A percentile compares a stretch with the other conserved stretches of the same genome.
Conservation (phyloP, 2,797 vertebrate species). For the Sebastes iracundus region DNA sequence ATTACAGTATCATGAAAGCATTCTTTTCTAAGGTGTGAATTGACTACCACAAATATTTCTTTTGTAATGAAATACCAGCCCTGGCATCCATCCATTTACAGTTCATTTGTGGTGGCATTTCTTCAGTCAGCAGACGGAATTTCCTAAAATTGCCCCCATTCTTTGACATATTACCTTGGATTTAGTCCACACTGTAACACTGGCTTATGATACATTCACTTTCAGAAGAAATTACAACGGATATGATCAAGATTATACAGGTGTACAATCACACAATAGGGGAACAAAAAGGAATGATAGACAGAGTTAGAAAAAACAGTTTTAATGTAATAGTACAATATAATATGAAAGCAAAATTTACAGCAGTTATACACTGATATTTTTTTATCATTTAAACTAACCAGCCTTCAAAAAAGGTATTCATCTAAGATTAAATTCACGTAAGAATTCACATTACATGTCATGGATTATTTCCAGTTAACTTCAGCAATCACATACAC, state of each 20-base stretch:
- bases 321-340: slow-evolving; percentile 74
- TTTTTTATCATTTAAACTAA: slow-evolving; percentile 50
- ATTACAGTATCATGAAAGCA: not conserved
- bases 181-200: not conserved
- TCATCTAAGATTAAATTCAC: slow-evolving; percentile 41
- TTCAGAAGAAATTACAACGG: not conserved
- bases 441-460: slow-evolving; percentile 67
- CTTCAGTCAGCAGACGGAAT: not conserved
- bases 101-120: not conserved
- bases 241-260: not conserved
- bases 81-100: not conserved
- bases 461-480: slow-evolving; percentile 46
- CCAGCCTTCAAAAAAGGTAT: slow-evolving; percentile 61
- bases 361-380: slow-evolving; percentile 69
- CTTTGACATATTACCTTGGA: not conserved
- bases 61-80: not conserved
- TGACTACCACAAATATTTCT: not conserved
- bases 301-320: slow-evolving; percentile 54
- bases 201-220: not conserved
- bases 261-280: not conserved
- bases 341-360: slow-evolving; percentile 75
- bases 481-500: slow-evolving; percentile 61
- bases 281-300: not conserved
- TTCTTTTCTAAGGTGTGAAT: not conserved
- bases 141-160: not conserved